These are phyloP conservation scores for Octodonta nipae DNA, from an alignment of 2,888 invertebrate genomes.

Conservation along the genomic window DNA sequence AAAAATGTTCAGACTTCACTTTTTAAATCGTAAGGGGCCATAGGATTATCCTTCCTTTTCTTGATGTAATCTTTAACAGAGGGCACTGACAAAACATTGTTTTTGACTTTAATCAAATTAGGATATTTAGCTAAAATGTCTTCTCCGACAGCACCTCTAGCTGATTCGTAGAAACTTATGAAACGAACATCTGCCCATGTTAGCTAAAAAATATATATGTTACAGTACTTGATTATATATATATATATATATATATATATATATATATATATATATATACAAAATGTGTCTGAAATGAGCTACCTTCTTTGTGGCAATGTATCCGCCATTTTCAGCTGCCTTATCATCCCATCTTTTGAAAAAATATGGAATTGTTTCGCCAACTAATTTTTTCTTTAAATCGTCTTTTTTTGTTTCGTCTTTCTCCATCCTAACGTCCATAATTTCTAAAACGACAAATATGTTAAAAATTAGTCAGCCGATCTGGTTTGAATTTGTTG, in stretches of 20 bases:
- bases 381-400: conserved; percentile 2
- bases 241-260: too few relatives aligned
- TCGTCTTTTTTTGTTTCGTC: conserved; percentile 7
- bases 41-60: conserved; percentile 39
- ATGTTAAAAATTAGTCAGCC: background rate
- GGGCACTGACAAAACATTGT: conserved; percentile 43
- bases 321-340: conserved; percentile 7
- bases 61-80: conserved; percentile 51
- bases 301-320: conserved; percentile 9
- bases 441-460: conserved; percentile 4
- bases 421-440: conserved; percentile 1
- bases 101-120: conserved; percentile 41
- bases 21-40: conserved; percentile 7
- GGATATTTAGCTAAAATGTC: conserved; percentile 40
- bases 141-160: background rate
- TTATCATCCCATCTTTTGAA: conserved; percentile 6
- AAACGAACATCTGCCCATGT: conserved; percentile 10
- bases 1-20: conserved; percentile 5
- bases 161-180: conserved; percentile 5
- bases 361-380: conserved; percentile 3
- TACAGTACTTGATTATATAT: too few relatives aligned
- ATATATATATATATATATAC: too few relatives aligned
- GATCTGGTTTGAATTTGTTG: too few relatives aligned
- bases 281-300: background rate
- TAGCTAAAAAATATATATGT: conserved; percentile 5